phyloP scores from a whole-genome alignment of 2,888 invertebrate genomes.

The Ischnura elegans region DNA sequence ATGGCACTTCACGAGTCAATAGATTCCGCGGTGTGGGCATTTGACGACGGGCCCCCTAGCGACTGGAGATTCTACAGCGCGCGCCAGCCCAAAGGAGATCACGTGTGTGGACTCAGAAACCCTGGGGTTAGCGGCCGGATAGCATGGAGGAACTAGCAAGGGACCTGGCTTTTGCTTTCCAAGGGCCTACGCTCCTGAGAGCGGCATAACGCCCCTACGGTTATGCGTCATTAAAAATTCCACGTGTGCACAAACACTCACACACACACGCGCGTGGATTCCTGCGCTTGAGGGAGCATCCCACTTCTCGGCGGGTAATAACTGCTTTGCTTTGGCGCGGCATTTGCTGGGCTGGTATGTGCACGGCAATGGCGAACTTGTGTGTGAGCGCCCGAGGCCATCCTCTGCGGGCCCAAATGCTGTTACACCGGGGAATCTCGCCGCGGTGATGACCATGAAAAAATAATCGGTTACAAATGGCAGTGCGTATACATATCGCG shows the following conservation, averaged over 20 bases:
- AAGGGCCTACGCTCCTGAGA: background rate
- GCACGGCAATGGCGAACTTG: background rate
- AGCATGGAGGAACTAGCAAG: background rate
- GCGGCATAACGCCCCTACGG: background rate
- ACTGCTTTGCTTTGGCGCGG: background rate
- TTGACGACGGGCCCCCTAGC: background rate
- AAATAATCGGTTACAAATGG: too few species aligned
- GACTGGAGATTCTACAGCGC: background rate
- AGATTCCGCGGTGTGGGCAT: background rate
- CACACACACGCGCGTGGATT: too few species aligned
- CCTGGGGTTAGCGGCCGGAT: background rate
- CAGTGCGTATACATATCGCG: too few species aligned
- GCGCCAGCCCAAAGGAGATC: background rate
- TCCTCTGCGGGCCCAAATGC: too few species aligned
- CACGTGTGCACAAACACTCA: too few species aligned
- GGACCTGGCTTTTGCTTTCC: background rate
- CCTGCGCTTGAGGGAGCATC: background rate
- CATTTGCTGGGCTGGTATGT: background rate
- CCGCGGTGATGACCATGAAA: too few species aligned
- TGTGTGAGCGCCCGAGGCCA: too few species aligned
- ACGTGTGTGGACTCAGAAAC: background rate
- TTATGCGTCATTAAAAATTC: background rate
- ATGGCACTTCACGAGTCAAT: background rate
- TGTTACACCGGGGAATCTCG: too few species aligned
- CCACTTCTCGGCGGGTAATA: background rate